phyloP scores from a whole-genome alignment of 2,113 vertebrate genomes.

The Pseudois nayaur region DNA sequence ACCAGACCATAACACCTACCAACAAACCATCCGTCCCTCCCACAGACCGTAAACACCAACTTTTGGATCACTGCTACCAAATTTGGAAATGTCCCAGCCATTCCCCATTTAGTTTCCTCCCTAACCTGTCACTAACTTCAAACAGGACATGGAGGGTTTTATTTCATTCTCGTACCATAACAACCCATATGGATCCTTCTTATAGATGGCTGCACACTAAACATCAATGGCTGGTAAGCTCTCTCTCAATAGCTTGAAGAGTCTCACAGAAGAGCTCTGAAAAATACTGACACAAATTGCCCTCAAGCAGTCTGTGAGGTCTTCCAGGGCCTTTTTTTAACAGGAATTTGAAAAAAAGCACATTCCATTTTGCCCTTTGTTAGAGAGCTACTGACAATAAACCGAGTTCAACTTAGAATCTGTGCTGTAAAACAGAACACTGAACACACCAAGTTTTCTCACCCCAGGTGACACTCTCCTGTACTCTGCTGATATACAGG shows the following conservation, averaged over 20 bases:
- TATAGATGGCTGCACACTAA: neutral
- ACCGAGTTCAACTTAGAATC: slow-evolving; percentile 27
- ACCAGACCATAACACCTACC: neutral
- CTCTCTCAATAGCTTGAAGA: neutral
- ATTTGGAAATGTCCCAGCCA: neutral
- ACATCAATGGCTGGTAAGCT: neutral
- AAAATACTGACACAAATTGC: neutral
- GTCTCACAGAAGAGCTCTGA: neutral
- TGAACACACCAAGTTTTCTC: slow-evolving; percentile 7
- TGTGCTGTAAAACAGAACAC: neutral
- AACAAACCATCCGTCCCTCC: neutral
- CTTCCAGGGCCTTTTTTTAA: slow-evolving; percentile 38
- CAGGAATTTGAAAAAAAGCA: slow-evolving; percentile 60
- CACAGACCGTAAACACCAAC: neutral
- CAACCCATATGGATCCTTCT: neutral
- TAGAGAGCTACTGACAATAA: slow-evolving; percentile 45
- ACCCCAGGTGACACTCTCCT: neutral
- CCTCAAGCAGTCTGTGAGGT: neutral
- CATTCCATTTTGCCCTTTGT: slow-evolving; percentile 56
- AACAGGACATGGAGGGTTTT: neutral
- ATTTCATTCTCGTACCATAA: neutral
- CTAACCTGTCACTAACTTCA: neutral
- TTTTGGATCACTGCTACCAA: neutral
- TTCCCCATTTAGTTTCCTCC: neutral
- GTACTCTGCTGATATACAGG: neutral